These are phyloP conservation scores for Cataglyphis hispanica DNA, from an alignment of 1,140 invertebrate genomes.

Conservation along the genomic window DNA sequence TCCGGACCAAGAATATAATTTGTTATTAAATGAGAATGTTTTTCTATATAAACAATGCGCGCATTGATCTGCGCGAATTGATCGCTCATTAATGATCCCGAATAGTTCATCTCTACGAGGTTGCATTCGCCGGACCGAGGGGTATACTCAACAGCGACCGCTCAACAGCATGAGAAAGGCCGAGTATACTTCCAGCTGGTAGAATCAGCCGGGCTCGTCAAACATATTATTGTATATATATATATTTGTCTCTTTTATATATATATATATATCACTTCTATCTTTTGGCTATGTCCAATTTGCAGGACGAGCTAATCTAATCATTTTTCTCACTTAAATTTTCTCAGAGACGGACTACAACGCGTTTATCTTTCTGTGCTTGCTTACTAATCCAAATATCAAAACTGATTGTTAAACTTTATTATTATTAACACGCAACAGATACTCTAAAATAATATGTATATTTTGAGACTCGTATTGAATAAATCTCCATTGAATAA, in stretches of 20 bases:
- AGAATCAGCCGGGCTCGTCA: constrained; percentile 83
- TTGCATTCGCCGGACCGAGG: constrained; percentile 84
- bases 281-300: constrained; percentile 42
- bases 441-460: neutral
- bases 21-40: constrained; percentile 51
- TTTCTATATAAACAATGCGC: constrained; percentile 32
- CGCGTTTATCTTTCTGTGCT: neutral
- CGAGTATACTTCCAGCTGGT: constrained; percentile 86
- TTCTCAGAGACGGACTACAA: constrained; percentile 45
- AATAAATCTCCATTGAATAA: neutral
- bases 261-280: constrained; percentile 48
- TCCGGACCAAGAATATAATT: constrained; percentile 65
- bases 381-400: neutral
- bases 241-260: constrained; percentile 48
- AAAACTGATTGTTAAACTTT: neutral
- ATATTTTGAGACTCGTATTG: neutral
- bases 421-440: neutral
- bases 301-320: constrained; percentile 31
- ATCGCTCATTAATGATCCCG: constrained; percentile 74
- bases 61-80: constrained; percentile 61
- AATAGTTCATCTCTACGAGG: constrained; percentile 83
- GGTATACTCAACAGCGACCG: constrained; percentile 86
- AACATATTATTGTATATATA: constrained; percentile 62
- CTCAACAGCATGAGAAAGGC: constrained; percentile 87
- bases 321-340: constrained; percentile 68